A percentile compares a stretch with the other conserved stretches of the same genome.
Evolutionary conservation across 92 coral and sea anemone genomes (phyloP).

Genomic region (Phenganax stokvisi): DNA sequence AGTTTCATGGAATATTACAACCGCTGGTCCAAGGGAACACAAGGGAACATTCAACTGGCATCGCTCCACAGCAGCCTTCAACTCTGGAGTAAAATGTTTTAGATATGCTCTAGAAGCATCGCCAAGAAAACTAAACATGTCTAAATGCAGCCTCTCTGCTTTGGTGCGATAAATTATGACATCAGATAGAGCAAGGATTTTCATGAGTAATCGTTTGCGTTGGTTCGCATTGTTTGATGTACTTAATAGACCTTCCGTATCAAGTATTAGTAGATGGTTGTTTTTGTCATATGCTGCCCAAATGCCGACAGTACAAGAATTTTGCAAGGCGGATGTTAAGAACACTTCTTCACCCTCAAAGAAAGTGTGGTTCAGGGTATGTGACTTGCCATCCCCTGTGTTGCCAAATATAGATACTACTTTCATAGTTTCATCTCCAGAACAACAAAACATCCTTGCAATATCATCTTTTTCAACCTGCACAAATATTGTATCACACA

Average conservation of each 20-base stretch:
- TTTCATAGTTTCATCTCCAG: slow-evolving; percentile 66
- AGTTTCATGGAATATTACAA: slow-evolving; percentile 94
- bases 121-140: slow-evolving; percentile 92
- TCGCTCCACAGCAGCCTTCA: slow-evolving; percentile 71
- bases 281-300: slow-evolving; percentile 90
- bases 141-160: slow-evolving; percentile 91
- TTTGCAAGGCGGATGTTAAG: slow-evolving; percentile 83
- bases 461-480: slow-evolving; percentile 75
- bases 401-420: slow-evolving; percentile 97
- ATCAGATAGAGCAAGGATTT: slow-evolving; percentile 93
- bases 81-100: slow-evolving; percentile 88
- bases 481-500: not conserved
- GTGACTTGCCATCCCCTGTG: slow-evolving; percentile 97
- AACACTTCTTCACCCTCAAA: slow-evolving; percentile 78
- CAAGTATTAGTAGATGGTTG: slow-evolving; percentile 65
- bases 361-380: slow-evolving; percentile 89
- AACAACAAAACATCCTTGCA: slow-evolving; percentile 53
- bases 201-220: slow-evolving; percentile 73
- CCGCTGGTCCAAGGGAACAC: slow-evolving; percentile 93
- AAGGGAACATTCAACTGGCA: slow-evolving; percentile 78
- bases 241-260: slow-evolving; percentile 92
- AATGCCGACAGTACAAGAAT: slow-evolving; percentile 93
- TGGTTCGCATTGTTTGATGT: slow-evolving; percentile 83
- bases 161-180: slow-evolving; percentile 83
- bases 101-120: slow-evolving; percentile 97